These are phyloP conservation scores for Nemotelus nigrinus DNA, from an alignment of 2,888 invertebrate species.

Conservation along the genomic window DNA sequence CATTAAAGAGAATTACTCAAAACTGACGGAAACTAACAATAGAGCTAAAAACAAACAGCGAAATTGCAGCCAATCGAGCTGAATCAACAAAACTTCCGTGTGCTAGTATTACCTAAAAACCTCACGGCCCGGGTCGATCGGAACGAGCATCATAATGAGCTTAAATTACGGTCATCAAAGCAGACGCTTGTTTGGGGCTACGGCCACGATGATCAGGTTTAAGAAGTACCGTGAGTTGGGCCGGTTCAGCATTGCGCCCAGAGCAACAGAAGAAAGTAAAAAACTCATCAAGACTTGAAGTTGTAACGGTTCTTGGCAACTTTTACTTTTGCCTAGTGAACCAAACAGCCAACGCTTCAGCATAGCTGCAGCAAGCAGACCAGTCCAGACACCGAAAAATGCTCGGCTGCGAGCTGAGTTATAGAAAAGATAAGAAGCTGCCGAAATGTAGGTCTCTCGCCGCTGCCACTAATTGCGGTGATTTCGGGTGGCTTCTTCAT, in stretches of 20 bases:
- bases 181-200: not conserved
- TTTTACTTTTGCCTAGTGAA: conserved; percentile 35
- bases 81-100: too few species aligned
- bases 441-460: conserved; percentile 27
- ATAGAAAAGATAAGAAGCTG: not conserved
- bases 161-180: conserved; percentile 37
- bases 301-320: conserved; percentile 36
- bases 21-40: too few species aligned
- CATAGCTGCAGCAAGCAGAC: not conserved
- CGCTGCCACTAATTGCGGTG: conserved; percentile 16
- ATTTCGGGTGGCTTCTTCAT: conserved; percentile 20
- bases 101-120: too few species aligned
- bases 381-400: conserved; percentile 31
- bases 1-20: too few species aligned
- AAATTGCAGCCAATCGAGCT: too few species aligned
- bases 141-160: conserved; percentile 29
- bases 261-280: conserved; percentile 38
- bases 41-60: too few species aligned
- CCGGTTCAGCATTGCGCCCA: not conserved
- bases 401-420: not conserved
- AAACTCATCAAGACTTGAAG: conserved; percentile 22
- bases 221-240: conserved; percentile 4
- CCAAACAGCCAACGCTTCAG: not conserved
- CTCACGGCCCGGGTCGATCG: not conserved
- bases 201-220: conserved; percentile 15